Evolutionary conservation across 2,888 invertebrate genomes (phyloP), one percentile per base, ranked within the genome.

Genomic region (Andrena dorsata): DNA sequence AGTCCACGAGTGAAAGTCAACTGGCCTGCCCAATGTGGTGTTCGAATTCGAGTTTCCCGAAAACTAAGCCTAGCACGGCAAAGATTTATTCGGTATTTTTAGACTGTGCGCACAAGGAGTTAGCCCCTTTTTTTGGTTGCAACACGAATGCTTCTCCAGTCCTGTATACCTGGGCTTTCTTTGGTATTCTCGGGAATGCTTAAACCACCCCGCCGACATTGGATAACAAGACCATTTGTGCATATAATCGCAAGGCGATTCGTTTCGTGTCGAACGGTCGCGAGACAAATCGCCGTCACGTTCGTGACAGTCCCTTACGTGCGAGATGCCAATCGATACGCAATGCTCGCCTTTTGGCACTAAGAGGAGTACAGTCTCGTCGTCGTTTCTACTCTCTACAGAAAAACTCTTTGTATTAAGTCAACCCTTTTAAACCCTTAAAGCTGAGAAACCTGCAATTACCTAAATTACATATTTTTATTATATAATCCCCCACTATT

Each of bases 281-380:
- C 32, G 68, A 82, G 65, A 71, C 66, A 70, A 66, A 82, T 82
- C 72, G 35, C 51, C 65, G 77, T 78, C 56, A 64, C 58, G 70
- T 53, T 74, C 75, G 72, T 83, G 84, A 71, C 66, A 28, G 28
- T 74, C 68, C 47, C 61, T 74, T 51, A 41, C 77, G 49, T 41
- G 79, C 60, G 58, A 77, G 66, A 80, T 68, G 56, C 76, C 70
- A 66, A 81, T 81, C 77, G 58, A 61, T 32, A 28, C 58, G 60
- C 69, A 65, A 66, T 56, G 23, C 23, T 58, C n/a, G 26, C 32
- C 13, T 61, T 53, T 49, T 8, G n/a, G 26, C 53, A 32, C 4
- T 53, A 47, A 41, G 13, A 28, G 2, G 2, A 28, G 23, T 13
- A 13, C 47, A 30, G 16, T 47, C 47, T 60, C 8, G 5, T 13